phyloP scores from a whole-genome alignment of 2,888 invertebrate genomes.

The Sphecodes monilicornis region DNA sequence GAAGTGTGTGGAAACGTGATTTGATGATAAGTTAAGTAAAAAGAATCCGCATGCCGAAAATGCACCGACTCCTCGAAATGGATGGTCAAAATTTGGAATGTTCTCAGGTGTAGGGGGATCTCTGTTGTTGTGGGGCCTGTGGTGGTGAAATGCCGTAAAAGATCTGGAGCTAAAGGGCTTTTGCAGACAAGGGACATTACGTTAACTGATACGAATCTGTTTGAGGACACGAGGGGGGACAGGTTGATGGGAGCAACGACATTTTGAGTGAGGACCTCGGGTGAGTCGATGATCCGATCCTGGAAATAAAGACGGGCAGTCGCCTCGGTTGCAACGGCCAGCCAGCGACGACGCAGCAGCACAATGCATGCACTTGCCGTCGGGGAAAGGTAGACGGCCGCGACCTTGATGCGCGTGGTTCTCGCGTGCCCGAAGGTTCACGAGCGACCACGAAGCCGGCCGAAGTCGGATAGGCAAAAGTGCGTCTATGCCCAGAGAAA shows the following conservation, averaged over 20 bases:
- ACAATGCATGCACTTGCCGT: conserved; percentile 77
- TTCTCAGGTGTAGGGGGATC: too few species aligned
- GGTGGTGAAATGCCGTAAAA: too few species aligned
- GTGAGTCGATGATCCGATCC: conserved; percentile 58
- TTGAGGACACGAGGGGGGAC: not conserved
- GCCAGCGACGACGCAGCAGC: conserved; percentile 65
- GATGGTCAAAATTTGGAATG: too few species aligned
- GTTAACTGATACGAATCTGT: not conserved
- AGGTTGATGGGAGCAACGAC: not conserved
- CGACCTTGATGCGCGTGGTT: conserved; percentile 83
- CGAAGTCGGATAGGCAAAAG: conserved; percentile 64
- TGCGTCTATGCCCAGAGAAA: conserved; percentile 55
- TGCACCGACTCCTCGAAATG: too few species aligned
- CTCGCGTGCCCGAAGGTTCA: conserved; percentile 80
- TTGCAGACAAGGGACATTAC: not conserved
- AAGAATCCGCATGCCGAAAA: too few species aligned
- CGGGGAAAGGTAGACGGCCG: conserved; percentile 79
- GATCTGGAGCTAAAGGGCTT: too few species aligned
- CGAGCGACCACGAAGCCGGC: conserved; percentile 66
- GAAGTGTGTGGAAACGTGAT: too few species aligned
- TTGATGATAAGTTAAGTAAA: too few species aligned
- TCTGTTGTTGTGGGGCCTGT: too few species aligned
- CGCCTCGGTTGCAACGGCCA: conserved; percentile 63
- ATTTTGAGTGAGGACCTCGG: not conserved
- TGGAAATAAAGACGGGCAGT: conserved; percentile 61